These are phyloP conservation scores for Dryobota labecula DNA, from an alignment of 2,888 invertebrate genomes.

Conservation along the genomic window DNA sequence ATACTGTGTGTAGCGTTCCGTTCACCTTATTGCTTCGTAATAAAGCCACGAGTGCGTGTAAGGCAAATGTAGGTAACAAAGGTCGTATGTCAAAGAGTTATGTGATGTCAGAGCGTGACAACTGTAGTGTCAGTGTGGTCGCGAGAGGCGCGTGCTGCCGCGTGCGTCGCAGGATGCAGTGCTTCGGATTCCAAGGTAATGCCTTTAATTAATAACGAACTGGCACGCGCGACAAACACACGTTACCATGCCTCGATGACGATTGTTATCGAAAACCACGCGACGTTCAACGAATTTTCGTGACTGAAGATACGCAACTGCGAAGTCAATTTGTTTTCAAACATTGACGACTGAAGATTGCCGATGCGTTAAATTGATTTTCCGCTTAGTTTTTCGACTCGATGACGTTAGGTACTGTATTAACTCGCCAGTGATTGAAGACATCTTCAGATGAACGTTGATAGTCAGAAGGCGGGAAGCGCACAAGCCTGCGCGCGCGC, in stretches of 20 bases:
- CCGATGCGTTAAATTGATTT: constrained; percentile 75
- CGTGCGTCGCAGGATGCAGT: constrained; percentile 88
- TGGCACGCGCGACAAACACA: constrained; percentile 37
- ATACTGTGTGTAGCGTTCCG: constrained; percentile 62
- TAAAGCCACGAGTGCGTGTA: constrained; percentile 63
- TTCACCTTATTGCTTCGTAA: constrained; percentile 70
- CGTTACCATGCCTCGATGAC: constrained; percentile 25
- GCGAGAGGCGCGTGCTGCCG: constrained; percentile 84
- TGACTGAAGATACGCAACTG: constrained; percentile 31
- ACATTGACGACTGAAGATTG: constrained; percentile 34
- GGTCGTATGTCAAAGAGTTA: constrained; percentile 80
- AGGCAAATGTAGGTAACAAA: constrained; percentile 71
- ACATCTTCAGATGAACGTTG: constrained; percentile 58
- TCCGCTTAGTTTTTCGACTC: constrained; percentile 69
- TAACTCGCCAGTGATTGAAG: constrained; percentile 63
- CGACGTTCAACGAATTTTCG: constrained; percentile 22
- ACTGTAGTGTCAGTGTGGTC: constrained; percentile 80
- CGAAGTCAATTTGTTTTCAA: constrained; percentile 55
- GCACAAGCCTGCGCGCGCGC: constrained; percentile 75
- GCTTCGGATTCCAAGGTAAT: constrained; percentile 88
- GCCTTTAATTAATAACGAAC: constrained; percentile 63
- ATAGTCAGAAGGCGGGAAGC: constrained; percentile 69
- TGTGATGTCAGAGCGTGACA: constrained; percentile 86
- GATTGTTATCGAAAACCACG: constrained; percentile 33
- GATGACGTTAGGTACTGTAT: constrained; percentile 61